Evolutionary conservation across 2,888 invertebrate species (phyloP), one percentile per base, ranked within the genome.

Genomic region (Caenorhabditis plicata): DNA sequence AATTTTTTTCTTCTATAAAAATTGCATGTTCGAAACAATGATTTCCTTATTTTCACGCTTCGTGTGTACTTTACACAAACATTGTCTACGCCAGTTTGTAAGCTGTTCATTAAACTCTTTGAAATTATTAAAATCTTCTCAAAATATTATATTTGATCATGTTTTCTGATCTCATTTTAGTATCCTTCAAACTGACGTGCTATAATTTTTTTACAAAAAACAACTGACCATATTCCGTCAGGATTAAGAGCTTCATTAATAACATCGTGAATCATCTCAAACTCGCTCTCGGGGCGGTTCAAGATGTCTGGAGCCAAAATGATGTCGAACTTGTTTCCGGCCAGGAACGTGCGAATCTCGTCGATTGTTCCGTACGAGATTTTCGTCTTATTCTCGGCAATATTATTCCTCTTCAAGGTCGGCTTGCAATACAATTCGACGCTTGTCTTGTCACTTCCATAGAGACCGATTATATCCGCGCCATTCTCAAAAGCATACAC

Each of bases 301-400:
- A 78, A 51, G 22, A 77, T 45, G 47, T 78, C 78, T 5, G 75
- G 70, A 3, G 75, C 77, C 38, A 78, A 46, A 36, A 78, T 75
- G 31, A 77, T 66, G 40, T 78, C 78, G 63, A 64, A 78, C 54
- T 72, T 75, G 23, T 72, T 68, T n/a, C 68, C 67, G 13, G 65
- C 63, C 26, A 74, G 52, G 19, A 63, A 56, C 15, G 58, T 62
- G 41, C 65, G 57, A 15, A 61, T 40, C 22, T 65, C 64, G 11
- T 60, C 52, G 23, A 73, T 53, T 13, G 64, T 56, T 41, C 74
- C 74, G 33, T 48, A 54, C 26, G 60, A 58, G 29, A 70, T 49
- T 42, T 76, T 76, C 48, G 60, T 63, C 20, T 64, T 64, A 51
- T 64, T 74, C 33, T 48, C 35, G 11, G 73, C 72, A 45, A 76